Conservation (phyloP, 1,140 invertebrate species). For the Drosophila mauritiana region DNA sequence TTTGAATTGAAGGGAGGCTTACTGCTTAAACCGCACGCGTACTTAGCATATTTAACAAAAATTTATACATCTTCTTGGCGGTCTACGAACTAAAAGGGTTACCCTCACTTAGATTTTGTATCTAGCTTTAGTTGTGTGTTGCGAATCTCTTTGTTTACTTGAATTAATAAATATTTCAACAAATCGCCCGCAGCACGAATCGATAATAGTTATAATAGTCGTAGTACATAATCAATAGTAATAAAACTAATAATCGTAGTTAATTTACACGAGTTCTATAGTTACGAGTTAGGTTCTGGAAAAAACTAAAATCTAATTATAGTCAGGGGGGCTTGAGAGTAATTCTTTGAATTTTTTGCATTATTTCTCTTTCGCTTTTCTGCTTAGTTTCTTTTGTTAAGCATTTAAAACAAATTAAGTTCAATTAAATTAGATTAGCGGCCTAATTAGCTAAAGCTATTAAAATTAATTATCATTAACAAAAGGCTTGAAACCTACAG, state of each 20-base stretch:
- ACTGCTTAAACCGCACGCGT: conserved; percentile 40
- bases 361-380: conserved; percentile 18
- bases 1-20: conserved; percentile 48
- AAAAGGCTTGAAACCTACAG: conserved; percentile 38
- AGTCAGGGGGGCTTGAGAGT: conserved; percentile 61
- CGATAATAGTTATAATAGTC: conserved; percentile 53
- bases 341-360: conserved; percentile 72
- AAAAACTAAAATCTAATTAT: conserved; percentile 70
- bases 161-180: conserved; percentile 76
- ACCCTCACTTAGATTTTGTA: conserved; percentile 7
- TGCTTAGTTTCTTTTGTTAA: conserved; percentile 33
- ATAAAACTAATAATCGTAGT: conserved; percentile 54
- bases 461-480: conserved; percentile 55
- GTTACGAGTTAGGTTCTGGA: conserved; percentile 65
- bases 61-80: conserved; percentile 71
- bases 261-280: conserved; percentile 56
- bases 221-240: conserved; percentile 41
- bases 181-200: conserved; percentile 69
- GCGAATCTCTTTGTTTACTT: conserved; percentile 48
- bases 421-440: conserved; percentile 58
- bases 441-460: conserved; percentile 47
- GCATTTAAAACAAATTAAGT: conserved; percentile 43
- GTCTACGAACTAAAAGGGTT: conserved; percentile 59
- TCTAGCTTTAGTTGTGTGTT: conserved; percentile 33
- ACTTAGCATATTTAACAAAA: conserved; percentile 79